Percentiles rank a stretch among this genome's conserved stretches.
These are phyloP conservation scores for Germaria angustata DNA, from an alignment of 2,888 invertebrate genomes.

Conservation along the genomic window DNA sequence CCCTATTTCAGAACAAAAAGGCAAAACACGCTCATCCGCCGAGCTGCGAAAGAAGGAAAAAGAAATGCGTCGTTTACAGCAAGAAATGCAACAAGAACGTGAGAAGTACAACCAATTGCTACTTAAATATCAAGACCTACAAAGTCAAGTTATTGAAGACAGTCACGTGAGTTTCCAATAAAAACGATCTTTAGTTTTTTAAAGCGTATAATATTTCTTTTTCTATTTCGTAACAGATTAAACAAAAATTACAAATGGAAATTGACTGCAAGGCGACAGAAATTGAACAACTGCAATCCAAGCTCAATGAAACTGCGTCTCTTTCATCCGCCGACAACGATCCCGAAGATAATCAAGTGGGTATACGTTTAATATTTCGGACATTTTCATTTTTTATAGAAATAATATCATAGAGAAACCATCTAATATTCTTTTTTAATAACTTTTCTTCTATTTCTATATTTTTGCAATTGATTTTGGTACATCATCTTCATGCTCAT, in stretches of 20 bases:
- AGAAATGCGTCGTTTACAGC: constrained; percentile 95
- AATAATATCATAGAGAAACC: constrained; percentile 47
- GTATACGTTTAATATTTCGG: constrained; percentile 30
- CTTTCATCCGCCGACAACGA: constrained; percentile 94
- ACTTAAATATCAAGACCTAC: constrained; percentile 90
- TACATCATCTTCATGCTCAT: constrained; percentile 43
- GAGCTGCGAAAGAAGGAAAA: constrained; percentile 94
- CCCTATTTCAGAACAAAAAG: constrained; percentile 83
- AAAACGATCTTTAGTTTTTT: neutral
- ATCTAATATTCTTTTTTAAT: constrained; percentile 36
- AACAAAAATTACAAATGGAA: constrained; percentile 94
- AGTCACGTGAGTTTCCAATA: constrained; percentile 82
- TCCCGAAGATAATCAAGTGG: constrained; percentile 84
- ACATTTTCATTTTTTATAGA: neutral
- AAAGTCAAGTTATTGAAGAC: constrained; percentile 91
- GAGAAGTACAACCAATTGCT: constrained; percentile 95
- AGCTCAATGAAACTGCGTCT: constrained; percentile 93
- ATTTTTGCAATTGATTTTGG: constrained; percentile 47
- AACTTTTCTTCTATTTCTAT: constrained; percentile 57
- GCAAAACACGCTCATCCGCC: constrained; percentile 88
- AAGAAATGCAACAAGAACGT: constrained; percentile 95
- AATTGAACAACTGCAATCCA: constrained; percentile 94
- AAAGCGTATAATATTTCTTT: neutral
- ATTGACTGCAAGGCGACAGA: constrained; percentile 97
- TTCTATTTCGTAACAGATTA: constrained; percentile 74